These are phyloP conservation scores for Sitta carolinensis DNA, from an alignment of 2,797 vertebrate species.

Conservation along the genomic window DNA sequence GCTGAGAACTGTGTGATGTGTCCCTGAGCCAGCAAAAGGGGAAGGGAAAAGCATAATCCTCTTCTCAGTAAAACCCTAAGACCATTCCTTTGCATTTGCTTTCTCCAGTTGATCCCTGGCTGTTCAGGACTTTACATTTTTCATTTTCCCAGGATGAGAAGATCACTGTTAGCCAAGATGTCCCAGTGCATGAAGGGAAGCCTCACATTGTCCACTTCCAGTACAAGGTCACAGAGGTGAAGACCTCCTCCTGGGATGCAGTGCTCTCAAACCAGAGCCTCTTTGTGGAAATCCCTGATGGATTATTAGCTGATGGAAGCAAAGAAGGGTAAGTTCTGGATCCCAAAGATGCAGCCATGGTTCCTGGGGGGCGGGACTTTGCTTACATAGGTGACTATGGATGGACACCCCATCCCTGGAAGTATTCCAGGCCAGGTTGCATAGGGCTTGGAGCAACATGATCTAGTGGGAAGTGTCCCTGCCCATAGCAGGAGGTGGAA, in stretches of 20 bases:
- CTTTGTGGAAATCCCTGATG: slow-evolving; percentile 92
- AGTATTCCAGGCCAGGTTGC: background rate
- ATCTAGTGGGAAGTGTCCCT: background rate
- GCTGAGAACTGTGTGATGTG: background rate
- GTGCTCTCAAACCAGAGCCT: slow-evolving; percentile 87
- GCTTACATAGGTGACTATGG: background rate
- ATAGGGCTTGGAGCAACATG: background rate
- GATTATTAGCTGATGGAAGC: slow-evolving; percentile 90
- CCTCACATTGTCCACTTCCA: slow-evolving; percentile 88
- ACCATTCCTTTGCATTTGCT: background rate
- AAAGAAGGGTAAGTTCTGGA: slow-evolving; percentile 89
- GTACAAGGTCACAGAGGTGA: slow-evolving; percentile 91
- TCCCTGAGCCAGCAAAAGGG: background rate
- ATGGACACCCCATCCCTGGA: background rate
- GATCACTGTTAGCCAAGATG: slow-evolving; percentile 91
- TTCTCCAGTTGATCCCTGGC: background rate
- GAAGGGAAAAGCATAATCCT: background rate
- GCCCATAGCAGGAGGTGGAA: background rate
- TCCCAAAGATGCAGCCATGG: rapidly evolving
- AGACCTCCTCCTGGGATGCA: slow-evolving; percentile 90
- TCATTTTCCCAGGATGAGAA: slow-evolving; percentile 83
- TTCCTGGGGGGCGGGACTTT: background rate
- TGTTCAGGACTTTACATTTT: background rate
- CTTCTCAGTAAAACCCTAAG: background rate
- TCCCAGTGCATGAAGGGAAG: slow-evolving; percentile 83